Conservation (phyloP, 2,888 invertebrate genomes). For the Muscina levida region DNA sequence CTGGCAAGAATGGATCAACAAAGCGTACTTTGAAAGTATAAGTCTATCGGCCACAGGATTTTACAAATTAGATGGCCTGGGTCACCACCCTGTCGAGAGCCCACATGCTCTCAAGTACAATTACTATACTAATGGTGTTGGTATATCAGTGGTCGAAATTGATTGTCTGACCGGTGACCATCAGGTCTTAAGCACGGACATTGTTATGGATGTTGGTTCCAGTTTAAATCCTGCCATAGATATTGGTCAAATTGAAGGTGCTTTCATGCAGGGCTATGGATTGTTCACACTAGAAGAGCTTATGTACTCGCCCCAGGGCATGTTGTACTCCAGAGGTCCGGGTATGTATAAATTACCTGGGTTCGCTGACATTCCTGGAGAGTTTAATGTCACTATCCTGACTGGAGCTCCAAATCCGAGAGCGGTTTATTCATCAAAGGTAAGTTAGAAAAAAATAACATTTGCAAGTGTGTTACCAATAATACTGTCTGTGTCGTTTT, state of each 20-base stretch:
- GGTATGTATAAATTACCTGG: constrained; percentile 97
- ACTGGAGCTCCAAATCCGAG: constrained; percentile 94
- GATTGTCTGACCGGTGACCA: constrained; percentile 97
- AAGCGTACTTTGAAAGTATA: constrained; percentile 89
- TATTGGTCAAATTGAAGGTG: constrained; percentile 98
- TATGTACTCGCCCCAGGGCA: constrained; percentile 91
- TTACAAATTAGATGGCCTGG: constrained; percentile 87
- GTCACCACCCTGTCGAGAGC: constrained; percentile 86
- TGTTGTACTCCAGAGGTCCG: constrained; percentile 91
- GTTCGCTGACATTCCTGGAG: constrained; percentile 93
- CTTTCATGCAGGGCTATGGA: constrained; percentile 96
- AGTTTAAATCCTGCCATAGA: constrained; percentile 98
- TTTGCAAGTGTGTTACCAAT: neutral
- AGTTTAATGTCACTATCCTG: constrained; percentile 95
- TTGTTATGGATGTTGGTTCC: constrained; percentile 97
- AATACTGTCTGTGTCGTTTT: neutral
- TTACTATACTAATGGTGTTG: constrained; percentile 93
- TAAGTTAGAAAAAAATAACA: constrained; percentile 74
- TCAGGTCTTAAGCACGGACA: constrained; percentile 91
- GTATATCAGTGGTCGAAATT: constrained; percentile 93
- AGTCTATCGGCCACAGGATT: constrained; percentile 92
- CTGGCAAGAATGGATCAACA: constrained; percentile 92
- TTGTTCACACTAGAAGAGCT: constrained; percentile 94
- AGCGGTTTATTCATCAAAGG: constrained; percentile 97
- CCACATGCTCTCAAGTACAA: constrained; percentile 86